These are phyloP conservation scores for Cynocephalus volans DNA, from an alignment of 2,113 vertebrate genomes.

Conservation along the genomic window DNA sequence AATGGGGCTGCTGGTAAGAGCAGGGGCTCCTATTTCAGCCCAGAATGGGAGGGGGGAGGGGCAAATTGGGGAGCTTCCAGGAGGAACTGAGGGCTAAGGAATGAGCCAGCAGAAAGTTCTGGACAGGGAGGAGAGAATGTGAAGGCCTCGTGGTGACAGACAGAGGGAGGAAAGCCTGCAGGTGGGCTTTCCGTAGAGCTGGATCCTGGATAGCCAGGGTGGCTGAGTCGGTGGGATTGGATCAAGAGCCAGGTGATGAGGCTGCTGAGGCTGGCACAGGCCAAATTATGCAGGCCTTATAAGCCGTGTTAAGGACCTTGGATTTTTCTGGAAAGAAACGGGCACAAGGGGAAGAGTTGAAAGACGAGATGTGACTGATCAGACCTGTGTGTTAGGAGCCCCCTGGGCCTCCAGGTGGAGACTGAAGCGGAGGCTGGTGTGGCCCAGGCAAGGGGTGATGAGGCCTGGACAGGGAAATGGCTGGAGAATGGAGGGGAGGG, in stretches of 20 bases:
- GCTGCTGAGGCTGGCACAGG: background rate
- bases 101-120: constrained; percentile 1
- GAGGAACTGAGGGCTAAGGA: background rate
- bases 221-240: background rate
- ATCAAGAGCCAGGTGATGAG: background rate
- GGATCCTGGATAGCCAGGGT: background rate
- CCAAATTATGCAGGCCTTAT: background rate
- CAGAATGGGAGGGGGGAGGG: background rate
- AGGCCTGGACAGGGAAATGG: background rate
- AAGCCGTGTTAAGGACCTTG: background rate
- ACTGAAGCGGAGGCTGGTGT: background rate
- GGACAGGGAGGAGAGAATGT: background rate
- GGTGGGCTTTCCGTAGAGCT: background rate
- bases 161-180: background rate
- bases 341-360: background rate
- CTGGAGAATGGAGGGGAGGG: background rate
- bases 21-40: background rate
- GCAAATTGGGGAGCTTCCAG: background rate
- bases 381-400: background rate
- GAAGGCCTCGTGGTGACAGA: background rate
- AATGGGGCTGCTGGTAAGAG: background rate
- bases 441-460: background rate
- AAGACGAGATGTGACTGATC: background rate
- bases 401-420: background rate
- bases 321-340: background rate